Conservation (phyloP, 2,113 vertebrate species). For the Onychostruthus taczanowskii region DNA sequence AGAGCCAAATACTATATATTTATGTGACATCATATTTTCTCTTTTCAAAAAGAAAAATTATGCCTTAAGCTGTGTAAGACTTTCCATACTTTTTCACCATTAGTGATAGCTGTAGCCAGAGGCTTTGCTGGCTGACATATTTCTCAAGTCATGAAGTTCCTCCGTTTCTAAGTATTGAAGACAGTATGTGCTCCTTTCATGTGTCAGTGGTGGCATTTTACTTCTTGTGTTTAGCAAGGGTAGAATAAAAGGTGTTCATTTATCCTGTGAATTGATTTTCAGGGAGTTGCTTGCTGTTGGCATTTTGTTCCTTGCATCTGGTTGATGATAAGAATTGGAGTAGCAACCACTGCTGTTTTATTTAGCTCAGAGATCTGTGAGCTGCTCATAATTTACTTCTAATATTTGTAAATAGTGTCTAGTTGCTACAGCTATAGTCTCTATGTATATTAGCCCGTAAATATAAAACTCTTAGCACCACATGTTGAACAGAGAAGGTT, state of each 20-base stretch:
- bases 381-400: background rate
- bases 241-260: background rate
- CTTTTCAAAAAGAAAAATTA: background rate
- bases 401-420: constrained; percentile 40
- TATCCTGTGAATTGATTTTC: constrained; percentile 5
- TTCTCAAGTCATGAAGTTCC: background rate
- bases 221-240: background rate
- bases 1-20: background rate
- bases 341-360: background rate
- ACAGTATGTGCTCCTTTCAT: background rate
- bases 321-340: background rate
- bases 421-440: constrained; percentile 57
- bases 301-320: background rate
- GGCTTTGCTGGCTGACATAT: background rate
- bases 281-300: background rate
- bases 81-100: background rate
- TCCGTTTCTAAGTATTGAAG: background rate
- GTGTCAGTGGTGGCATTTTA: background rate
- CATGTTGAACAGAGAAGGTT: background rate
- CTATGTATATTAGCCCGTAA: background rate
- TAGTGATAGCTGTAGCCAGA: background rate
- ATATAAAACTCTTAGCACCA: constrained; percentile 24
- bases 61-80: background rate
- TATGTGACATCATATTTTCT: background rate
- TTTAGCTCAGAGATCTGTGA: background rate